These are phyloP conservation scores for Busseola fusca DNA, from an alignment of 2,888 invertebrate species.

Conservation along the genomic window DNA sequence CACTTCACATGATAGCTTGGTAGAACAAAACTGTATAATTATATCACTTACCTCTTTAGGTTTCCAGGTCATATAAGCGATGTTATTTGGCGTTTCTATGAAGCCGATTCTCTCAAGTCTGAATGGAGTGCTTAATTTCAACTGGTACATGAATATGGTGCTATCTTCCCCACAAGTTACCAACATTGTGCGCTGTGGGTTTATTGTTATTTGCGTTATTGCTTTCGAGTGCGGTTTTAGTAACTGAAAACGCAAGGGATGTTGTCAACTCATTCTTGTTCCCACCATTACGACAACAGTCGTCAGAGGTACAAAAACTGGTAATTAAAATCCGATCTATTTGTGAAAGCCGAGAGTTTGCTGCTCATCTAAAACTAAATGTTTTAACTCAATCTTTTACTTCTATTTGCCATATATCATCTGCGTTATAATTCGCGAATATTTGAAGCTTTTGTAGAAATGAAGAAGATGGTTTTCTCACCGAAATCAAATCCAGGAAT, in stretches of 20 bases:
- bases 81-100: constrained; percentile 89
- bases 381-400: background rate
- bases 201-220: constrained; percentile 90
- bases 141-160: constrained; percentile 91
- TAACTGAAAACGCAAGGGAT: constrained; percentile 72
- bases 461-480: constrained; percentile 53
- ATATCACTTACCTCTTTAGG: constrained; percentile 79
- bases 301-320: background rate
- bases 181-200: constrained; percentile 88
- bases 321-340: background rate
- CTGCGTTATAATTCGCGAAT: background rate
- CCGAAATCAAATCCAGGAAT: constrained; percentile 79
- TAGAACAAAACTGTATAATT: background rate
- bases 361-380: background rate
- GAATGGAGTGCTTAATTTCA: constrained; percentile 81
- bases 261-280: background rate
- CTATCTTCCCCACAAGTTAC: constrained; percentile 91
- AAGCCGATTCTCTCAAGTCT: constrained; percentile 91
- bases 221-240: constrained; percentile 91
- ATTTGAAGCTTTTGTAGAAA: background rate
- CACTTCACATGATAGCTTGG: background rate
- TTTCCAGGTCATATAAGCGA: constrained; percentile 92
- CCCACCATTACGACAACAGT: background rate
- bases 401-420: too few species aligned
- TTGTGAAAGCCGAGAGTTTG: background rate